Evolutionary conservation across 2,888 invertebrate species (phyloP), one percentile per base, ranked within the genome.

Genomic region (Latheticus oryzae): DNA sequence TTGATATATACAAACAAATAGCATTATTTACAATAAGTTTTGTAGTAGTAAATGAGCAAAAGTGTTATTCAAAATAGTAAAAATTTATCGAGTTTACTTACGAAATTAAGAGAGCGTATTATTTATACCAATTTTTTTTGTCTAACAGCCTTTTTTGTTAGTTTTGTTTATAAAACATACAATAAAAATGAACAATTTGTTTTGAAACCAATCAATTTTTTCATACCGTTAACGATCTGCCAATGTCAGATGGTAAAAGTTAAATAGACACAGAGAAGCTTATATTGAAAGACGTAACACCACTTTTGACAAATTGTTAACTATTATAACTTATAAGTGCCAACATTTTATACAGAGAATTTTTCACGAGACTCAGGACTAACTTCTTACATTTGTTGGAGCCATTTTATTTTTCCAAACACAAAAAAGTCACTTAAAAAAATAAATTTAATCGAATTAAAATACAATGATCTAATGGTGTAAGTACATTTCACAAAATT

Each of bases 401-500:
- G 13, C 19, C 37, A 21, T 59, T 63, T 35, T 52, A 43, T 24
- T n/a, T 58, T 58, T 53, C 48, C 45, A 56, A 62, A 51, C 40
- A 42, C 32, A 52, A 52, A 38, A 40, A n/a, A n/a, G n/a, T 9
- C 26, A 26, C 37, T 51, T 54, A 54, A 54, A 62, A 64, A 63
- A 62, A 64, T 55, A 63, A 60, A 62, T 61, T 61, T 60, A 63
- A 64, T 61, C 45, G 47, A 51, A 58, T 61, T 54, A 62, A 65
- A 66, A 66, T 63, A 63, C 61, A 65, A 60, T 56, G 61, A 54
- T 64, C 58, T 60, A 60, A 60, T 62, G 50, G 59, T 70, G 71
- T 76, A 76, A 75, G 76, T 76, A 76, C 76, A 73, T 69, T 71
- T 69, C 71, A 74, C 72, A 75, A 74, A 72, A 65, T 69, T 70